Evolutionary conservation across 2,888 invertebrate species (phyloP), one percentile per base, ranked within the genome.

Genomic region (Xanthia icteritia): DNA sequence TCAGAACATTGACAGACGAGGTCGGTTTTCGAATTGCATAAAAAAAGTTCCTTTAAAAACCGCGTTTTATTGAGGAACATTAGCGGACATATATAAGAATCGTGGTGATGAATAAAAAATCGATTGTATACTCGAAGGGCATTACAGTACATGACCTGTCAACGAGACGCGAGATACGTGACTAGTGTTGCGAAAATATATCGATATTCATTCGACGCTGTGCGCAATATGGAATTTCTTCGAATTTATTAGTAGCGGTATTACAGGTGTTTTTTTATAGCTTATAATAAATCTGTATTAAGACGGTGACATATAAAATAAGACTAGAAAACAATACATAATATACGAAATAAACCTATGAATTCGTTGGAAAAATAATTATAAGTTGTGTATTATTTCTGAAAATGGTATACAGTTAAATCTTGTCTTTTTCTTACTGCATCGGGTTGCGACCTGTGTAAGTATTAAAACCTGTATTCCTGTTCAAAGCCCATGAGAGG

Each of bases 181-280:
- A 89, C 89, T 82, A 89, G 92, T 90, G 90, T 90, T 90, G 90
- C 85, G 86, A 87, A 88, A 90, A 85, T 75, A 63, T 89, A 89
- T 92, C 91, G 91, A 92, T 91, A 91, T 88, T 89, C 88, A 82
- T 79, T 86, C 83, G 81, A 80, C 86, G 85, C 83, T 84, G 83
- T 77, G 76, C 74, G 84, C 88, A 88, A 91, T 90, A 90, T 88
- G 81, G 85, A 75, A 84, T 89, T 89, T 91, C 91, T 88, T 76
- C 85, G 91, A 90, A 91, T 85, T 88, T 88, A 88, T 86, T 80
- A 85, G 79, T 88, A 90, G 90, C 89, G 90, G 84, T 88, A 85
- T 79, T 84, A 81, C 87, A 86, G 78, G 88, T 85, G 20, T 51
- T 51, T 86, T 88, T 90, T 91, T 90, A 91, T 90, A 66, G 86